Conservation (phyloP, 1,140 invertebrate species). For the Drosophila albomicans region DNA sequence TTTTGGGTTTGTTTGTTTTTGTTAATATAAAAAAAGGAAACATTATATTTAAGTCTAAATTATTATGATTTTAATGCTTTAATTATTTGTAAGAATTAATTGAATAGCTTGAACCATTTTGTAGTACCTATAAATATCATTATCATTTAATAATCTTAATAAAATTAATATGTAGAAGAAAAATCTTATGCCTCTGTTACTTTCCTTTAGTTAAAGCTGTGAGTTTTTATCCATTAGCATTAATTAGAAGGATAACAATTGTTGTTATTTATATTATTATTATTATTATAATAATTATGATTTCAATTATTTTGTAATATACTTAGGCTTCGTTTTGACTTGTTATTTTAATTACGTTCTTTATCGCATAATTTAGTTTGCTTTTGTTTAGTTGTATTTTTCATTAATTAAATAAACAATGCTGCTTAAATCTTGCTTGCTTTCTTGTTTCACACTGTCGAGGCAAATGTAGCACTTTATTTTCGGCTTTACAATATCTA, state of each 20-base stretch:
- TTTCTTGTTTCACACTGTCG: constrained; percentile 41
- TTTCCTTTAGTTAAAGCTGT: constrained; percentile 79
- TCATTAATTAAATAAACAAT: constrained; percentile 59
- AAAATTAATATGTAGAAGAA: constrained; percentile 83
- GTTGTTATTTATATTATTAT: constrained; percentile 34
- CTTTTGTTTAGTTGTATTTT: constrained; percentile 29
- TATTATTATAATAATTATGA: constrained; percentile 30
- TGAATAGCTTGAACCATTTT: constrained; percentile 78
- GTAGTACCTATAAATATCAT: constrained; percentile 74
- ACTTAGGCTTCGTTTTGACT: constrained; percentile 63
- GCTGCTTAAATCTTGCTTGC: constrained; percentile 42
- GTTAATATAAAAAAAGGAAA: constrained; percentile 80
- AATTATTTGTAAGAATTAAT: constrained; percentile 76
- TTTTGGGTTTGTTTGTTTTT: constrained; percentile 25
- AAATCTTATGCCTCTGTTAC: constrained; percentile 81
- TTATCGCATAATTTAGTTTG: constrained; percentile 32
- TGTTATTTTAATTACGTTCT: constrained; percentile 46
- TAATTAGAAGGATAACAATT: constrained; percentile 79
- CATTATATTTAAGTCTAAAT: constrained; percentile 75
- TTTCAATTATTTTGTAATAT: constrained; percentile 56
- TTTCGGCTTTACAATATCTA: constrained; percentile 65
- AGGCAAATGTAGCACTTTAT: constrained; percentile 59
- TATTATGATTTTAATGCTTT: constrained; percentile 77
- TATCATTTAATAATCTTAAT: constrained; percentile 78
- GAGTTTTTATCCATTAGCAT: constrained; percentile 80